Evolutionary conservation across 1,140 invertebrate genomes (phyloP), one percentile per base, ranked within the genome.

Genomic region (Eufriesea mexicana): DNA sequence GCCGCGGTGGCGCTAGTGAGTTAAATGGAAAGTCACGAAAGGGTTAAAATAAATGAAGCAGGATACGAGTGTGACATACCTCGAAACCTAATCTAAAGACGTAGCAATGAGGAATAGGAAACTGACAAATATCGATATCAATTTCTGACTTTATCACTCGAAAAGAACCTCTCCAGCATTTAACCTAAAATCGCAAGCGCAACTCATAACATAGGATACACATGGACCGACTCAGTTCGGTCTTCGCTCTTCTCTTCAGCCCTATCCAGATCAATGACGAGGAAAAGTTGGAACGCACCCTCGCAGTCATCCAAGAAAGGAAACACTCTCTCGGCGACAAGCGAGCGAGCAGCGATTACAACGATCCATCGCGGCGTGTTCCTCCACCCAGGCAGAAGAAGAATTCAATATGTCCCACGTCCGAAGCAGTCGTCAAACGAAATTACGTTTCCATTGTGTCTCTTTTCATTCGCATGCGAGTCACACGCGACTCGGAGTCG

Each of bases 381-480:
- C 16, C n/a, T 25, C 54, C 16, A 18, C 5, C 35, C 7, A 2
- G 47, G 1, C 45, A 20, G 25, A 64, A 71, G 55, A 85, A 55
- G 57, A 88, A 89, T 89, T 84, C 86, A 86, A 89, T 89, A 88
- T 88, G 84, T 75, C 79, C 70, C 45, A 47, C 28, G 83, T 67
- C 85, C 75, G 59, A 75, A n/a, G 54, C 64, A 42, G 73, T 57
- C 75, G 59, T 67, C 75, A 75, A 89, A 84, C 79, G 75, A 85
- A 91, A 91, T 92, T 92, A 92, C 91, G 89, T 91, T 91, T 90
- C 91, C 89, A 92, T 92, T 92, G 90, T 92, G 86, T 87, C 82
- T 87, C 79, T 78, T 85, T 76, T 78, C 83, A 89, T 89, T 90
- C 85, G 87, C 80, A 87, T 87, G 90, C 88, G 87, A 87, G 87